Base-by-base conservation (phyloP, 2,113 vertebrate genomes). In the Struthio camelus region DNA sequence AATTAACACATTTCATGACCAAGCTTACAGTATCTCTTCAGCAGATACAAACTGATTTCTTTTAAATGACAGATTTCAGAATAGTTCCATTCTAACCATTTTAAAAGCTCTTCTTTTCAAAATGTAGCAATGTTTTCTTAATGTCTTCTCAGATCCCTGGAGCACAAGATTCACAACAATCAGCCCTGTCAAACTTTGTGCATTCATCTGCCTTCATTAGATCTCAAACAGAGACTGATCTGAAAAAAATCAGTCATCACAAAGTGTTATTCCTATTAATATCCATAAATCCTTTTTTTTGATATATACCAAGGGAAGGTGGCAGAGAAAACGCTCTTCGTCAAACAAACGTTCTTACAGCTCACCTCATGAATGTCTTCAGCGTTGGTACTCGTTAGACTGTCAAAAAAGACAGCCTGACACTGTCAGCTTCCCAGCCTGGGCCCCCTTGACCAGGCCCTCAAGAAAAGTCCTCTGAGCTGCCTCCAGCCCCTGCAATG, bases 251-350 rank as follows among this genome's bases (percentile, higher is more conserved):
- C 28, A 38, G 0, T 25, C 3, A 0, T 65, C 76, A 84, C 69
- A 85, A 81, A 66, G 70, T 17, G 24, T 67, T 81, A 61, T 24
- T 71, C 85, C 83, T 95, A 86, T 94, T 94, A 90, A 93, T 87
- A 90, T 25, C 84, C 67, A 72, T 58, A 84, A 90, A 85, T 86
- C 59, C 32, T 30, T 71, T 13, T 65, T 59, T 4, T 56, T 69
- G 25, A 42, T 70, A 11, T 12, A 11, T 19, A 12, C 85, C 59
- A 59, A 42, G 67, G 51, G 80, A 64, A 80, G 80, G 82, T 90
- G 90, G 85, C 82, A 67, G 76, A 84, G 72, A 80, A 82, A 71
- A 53, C 0, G 7, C 59, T 86, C 67, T 28, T 67, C 71, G 25
- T 70, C 90, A 81, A 19, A 71, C 38, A n/a, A 65, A 56, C 18